A percentile compares a stretch with the other conserved stretches of the same genome.
These are phyloP conservation scores for Semotilus atromaculatus DNA, from an alignment of 2,797 vertebrate species.

Conservation along the genomic window DNA sequence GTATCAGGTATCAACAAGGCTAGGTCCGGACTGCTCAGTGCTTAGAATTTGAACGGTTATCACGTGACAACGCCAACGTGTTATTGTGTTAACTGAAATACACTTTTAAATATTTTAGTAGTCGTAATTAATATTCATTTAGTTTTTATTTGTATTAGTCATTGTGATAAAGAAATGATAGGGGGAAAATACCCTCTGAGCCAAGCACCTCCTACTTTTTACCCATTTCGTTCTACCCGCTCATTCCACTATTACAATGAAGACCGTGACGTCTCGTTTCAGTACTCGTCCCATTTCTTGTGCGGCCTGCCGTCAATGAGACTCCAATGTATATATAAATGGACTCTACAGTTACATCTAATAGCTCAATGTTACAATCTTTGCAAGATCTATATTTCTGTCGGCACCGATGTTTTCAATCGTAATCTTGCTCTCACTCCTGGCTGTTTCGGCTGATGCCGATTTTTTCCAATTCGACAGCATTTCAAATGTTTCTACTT, in stretches of 20 bases:
- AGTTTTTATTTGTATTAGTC: too few species aligned
- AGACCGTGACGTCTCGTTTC: not conserved
- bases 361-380: not conserved
- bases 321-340: conserved; percentile 46
- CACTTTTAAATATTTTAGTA: not conserved
- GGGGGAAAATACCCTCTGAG: fast-evolving
- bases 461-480: conserved; percentile 79
- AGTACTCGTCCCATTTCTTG: not conserved
- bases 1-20: too few species aligned
- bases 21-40: not conserved
- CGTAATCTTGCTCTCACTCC: conserved; percentile 66
- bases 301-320: not conserved
- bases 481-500: conserved; percentile 80
- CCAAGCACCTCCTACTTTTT: not conserved
- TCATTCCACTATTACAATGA: not conserved
- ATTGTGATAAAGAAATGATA: too few species aligned
- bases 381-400: not conserved
- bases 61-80: not conserved
- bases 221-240: not conserved
- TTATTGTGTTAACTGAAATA: too few species aligned
- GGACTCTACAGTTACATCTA: not conserved
- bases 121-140: too few species aligned
- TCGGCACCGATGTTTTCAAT: conserved; percentile 67
- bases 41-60: too few species aligned
- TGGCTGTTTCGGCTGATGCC: conserved; percentile 70